Base-by-base conservation (phyloP, 2,888 invertebrate genomes). In the Cyaniris semiargus region DNA sequence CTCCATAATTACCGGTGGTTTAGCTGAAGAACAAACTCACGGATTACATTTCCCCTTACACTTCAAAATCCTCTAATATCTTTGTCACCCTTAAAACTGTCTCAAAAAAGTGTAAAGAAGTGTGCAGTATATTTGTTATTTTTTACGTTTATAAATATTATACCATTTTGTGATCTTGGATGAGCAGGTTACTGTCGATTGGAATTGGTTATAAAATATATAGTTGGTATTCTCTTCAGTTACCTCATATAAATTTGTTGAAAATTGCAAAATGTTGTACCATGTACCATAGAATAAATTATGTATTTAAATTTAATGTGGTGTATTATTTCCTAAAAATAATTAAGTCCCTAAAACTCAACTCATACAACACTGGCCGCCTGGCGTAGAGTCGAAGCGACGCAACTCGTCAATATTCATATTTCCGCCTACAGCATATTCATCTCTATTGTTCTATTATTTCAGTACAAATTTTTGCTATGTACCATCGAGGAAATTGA, bases 201-300 rank as follows among this genome's bases (percentile, higher is more conserved):
- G 71, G 76, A 76, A 76, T 76, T 76, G 76, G 71, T 76, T 71
- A 56, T 58, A 58, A 76, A 72, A 71, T 72, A 76, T 72, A 70
- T 71, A 76, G 56, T 58, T 76, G 76, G 76, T 76, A 58, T 38
- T 48, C 48, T 70, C 58, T 79, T 83, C 79, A 81, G 81, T 81
- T 82, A 82, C 80, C 80, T 80, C 81, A 70, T 83, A 82, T 83
- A 83, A 81, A 82, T 84, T 83, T 84, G 81, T 81, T 81, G 78
- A 79, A 82, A 79, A 81, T 81, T 80, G 78, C 79, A 79, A 79
- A 82, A 83, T 79, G 80, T 92, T 91, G 87, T 86, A 85, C 89
- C 88, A 90, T 86, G 93, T 93, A 93, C 91, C 89, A 93, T 93
- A 93, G 90, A 93, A 93, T 93, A 93, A 94, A 94, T 94, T 93